Conservation (phyloP, 2,888 invertebrate genomes). For the Horisme vitalbata region DNA sequence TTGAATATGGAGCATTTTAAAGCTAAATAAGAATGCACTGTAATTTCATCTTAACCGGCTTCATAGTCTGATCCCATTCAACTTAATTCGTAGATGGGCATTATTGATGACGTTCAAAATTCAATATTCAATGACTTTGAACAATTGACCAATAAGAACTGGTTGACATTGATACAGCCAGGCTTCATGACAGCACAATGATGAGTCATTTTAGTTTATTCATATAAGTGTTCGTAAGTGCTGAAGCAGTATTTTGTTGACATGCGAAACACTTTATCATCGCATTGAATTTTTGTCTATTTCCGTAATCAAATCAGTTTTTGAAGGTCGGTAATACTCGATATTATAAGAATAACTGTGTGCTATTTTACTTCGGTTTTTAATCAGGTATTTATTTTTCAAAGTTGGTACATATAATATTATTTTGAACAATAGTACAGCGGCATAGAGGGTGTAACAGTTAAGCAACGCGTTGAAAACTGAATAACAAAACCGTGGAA, state of each 20-base stretch:
- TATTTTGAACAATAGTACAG: too few species aligned
- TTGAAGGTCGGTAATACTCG: conserved; percentile 13
- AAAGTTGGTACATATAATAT: too few species aligned
- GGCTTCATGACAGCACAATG: conserved; percentile 39
- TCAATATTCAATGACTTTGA: conserved; percentile 25
- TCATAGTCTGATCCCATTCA: conserved; percentile 10
- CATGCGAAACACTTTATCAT: conserved; percentile 6
- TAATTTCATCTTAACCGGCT: conserved; percentile 5
- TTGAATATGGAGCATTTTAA: too few species aligned
- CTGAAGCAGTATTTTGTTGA: conserved; percentile 5
- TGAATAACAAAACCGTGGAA: too few species aligned
- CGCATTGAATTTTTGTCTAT: conserved; percentile 13
- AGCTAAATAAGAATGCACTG: too few species aligned
- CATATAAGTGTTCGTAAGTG: conserved; percentile 8
- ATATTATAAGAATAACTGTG: not conserved
- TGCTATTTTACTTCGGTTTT: not conserved
- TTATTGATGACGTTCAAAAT: conserved; percentile 19
- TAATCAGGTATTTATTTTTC: too few species aligned
- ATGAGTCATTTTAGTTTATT: conserved; percentile 40
- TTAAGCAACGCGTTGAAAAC: too few species aligned
- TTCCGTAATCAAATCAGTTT: conserved; percentile 22
- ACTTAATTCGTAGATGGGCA: conserved; percentile 11
- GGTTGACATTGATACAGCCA: conserved; percentile 52
- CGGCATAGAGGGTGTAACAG: too few species aligned
- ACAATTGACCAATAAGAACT: conserved; percentile 44